Percentiles rank a stretch among this genome's conserved stretches.
phyloP scores from a whole-genome alignment of 1,140 invertebrate genomes.

The Drosophila tropicalis region DNA sequence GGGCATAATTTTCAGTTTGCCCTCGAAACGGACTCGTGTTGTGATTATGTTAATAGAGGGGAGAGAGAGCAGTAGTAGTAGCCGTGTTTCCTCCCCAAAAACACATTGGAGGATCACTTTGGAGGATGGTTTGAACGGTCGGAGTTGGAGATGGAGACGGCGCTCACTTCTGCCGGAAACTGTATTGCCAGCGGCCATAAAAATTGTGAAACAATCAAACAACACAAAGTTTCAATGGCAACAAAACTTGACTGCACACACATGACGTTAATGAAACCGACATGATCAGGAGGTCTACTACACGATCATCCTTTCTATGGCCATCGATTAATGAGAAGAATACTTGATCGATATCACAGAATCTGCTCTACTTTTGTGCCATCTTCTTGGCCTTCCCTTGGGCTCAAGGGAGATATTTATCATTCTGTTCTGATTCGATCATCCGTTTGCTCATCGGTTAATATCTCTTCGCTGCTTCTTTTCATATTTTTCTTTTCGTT shows the following conservation, averaged over 20 bases:
- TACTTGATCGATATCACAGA: conserved; percentile 4
- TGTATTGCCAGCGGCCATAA: conserved; percentile 67
- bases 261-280: conserved; percentile 20
- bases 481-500: not conserved
- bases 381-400: not conserved
- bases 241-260: not conserved
- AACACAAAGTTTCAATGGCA: conserved; percentile 23
- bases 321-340: not conserved
- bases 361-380: conserved; percentile 3
- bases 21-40: conserved; percentile 63
- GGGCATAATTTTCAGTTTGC: conserved; percentile 69
- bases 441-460: conserved; percentile 49
- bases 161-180: conserved; percentile 75
- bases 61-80: conserved; percentile 24
- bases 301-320: conserved; percentile 29
- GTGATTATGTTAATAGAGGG: conserved; percentile 83
- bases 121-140: not conserved
- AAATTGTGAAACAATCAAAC: conserved; percentile 52
- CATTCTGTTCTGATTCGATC: conserved; percentile 8
- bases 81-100: conserved; percentile 19
- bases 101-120: not conserved
- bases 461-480: conserved; percentile 12
- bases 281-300: not conserved
- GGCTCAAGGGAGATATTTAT: not conserved
- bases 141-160: conserved; percentile 47